Evolutionary conservation across 2,797 vertebrate genomes (phyloP), one percentile per base, ranked within the genome.

Genomic region (Sternotherus odoratus): DNA sequence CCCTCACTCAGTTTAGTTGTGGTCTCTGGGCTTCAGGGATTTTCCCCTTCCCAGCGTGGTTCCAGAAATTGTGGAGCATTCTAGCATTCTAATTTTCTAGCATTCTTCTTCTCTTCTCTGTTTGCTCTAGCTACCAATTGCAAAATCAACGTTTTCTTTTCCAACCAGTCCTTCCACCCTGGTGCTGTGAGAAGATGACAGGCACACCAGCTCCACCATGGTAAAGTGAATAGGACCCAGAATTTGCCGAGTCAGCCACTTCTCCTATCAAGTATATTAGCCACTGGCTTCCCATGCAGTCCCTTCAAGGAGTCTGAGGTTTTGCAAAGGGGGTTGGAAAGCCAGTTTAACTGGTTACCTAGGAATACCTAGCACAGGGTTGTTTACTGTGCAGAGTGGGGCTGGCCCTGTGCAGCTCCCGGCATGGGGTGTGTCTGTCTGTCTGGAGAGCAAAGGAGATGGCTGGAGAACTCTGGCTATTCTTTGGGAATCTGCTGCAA

Each of bases 151-250:
- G 48, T 75, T 75, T 53, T 81, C 50, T 88, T 43, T 51, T 77
- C 82, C 57, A 12, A 30, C 33, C 82, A 0, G 0, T 57, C 2
- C 1, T 49, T 83, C 63, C 30, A 24, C 83, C 19, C 36, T 48
- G 1, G n/a, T 36, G 72, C 77, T 82, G 49, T 75, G 72, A 51
- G 26, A 30, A 56, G 39, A 80, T 66, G 11, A 77, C 77, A 60
- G 81, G 30, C 26, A n/a, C 30, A n/a, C 48, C 48, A 26, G 23
- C 26, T 74, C 39, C 26, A 6, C 30, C 10, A 8, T 48, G n/a
- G 30, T 49, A 77, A 77, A 77, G 16, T 50, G 17, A 77, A 17
- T 33, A 19, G 30, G 49, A 36, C 24, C 13, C 26, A n/a, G 9
- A 23, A 33, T 33, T 77, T 33, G 49, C 48, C n/a, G 16, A 24